Evolutionary conservation across 2,888 invertebrate species (phyloP).

Genomic region (Megaustenia siamemsis): DNA sequence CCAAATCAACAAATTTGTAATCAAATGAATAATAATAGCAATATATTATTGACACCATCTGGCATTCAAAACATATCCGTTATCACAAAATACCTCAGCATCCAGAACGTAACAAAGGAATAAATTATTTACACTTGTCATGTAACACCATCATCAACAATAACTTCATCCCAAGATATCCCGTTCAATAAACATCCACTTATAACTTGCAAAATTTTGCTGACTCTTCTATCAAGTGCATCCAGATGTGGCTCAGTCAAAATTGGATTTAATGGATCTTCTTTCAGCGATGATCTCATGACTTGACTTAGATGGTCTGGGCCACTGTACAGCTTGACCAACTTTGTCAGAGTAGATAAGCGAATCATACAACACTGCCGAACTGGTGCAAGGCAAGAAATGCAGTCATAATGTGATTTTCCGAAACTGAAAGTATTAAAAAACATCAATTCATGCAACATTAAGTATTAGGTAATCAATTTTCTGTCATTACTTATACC

Average conservation of each 20-base stretch:
- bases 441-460: too few relatives aligned
- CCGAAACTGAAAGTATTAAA: conserved; percentile 38
- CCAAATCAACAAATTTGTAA: background rate
- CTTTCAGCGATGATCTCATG: conserved; percentile 88
- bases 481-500: too few relatives aligned
- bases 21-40: background rate
- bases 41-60: background rate
- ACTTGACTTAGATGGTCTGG: conserved; percentile 85
- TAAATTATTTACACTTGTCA: background rate
- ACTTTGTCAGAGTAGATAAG: conserved; percentile 89
- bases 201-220: conserved; percentile 67
- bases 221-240: conserved; percentile 92
- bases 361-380: conserved; percentile 96
- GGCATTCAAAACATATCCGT: background rate
- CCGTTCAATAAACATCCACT: conserved; percentile 64
- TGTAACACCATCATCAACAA: conserved; percentile 51
- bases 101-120: background rate
- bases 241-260: conserved; percentile 94
- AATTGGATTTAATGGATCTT: conserved; percentile 92
- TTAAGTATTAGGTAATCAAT: too few relatives aligned
- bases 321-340: conserved; percentile 83
- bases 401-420: conserved; percentile 49
- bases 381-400: conserved; percentile 91
- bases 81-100: conserved; percentile 9
- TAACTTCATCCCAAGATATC: conserved; percentile 45